Evolutionary conservation across 1,140 invertebrate genomes (phyloP), one percentile per base, ranked within the genome.

Genomic region (Drosophila repletoides): DNA sequence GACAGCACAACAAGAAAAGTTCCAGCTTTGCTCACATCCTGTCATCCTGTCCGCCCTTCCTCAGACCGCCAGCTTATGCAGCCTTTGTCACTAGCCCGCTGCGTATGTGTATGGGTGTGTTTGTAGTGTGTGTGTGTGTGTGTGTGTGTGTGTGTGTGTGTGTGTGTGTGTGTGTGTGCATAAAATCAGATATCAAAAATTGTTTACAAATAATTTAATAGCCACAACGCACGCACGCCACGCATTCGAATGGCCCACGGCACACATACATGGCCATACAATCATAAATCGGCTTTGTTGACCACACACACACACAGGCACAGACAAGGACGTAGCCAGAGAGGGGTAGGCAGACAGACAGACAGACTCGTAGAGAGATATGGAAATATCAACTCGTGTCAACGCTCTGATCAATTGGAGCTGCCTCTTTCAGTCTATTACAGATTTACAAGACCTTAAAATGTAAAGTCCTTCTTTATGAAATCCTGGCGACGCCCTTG

Each of bases 181-280:
- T 86, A 86, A 86, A 84, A 84, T 84, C 80, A 84, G 80, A 84
- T 84, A 84, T 84, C 80, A 84, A 84, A 84, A 84, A 84, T 84
- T 80, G 75, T 84, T 86, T 84, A 84, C 80, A 86, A 84, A 84
- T 86, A 84, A 84, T 84, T 84, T 86, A 84, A 84, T 84, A 80
- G 80, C 66, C 79, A 21, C 60, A 71, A 70, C 70, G 61, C 74
- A 84, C 79, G 79, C 79, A 84, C 60, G 69, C 72, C 73, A 71
- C 65, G 65, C 74, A 74, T 63, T 73, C 65, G 74, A 53, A 69
- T 65, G 40, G 49, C 41, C 58, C 56, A 61, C 36, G 58, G 31
- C 45, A 55, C 38, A 76, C 52, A 60, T 49, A 66, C 48, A 53
- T 34, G 38, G 19, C 60, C 26, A 46, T 38, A 60, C 53, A 56